Conservation (phyloP, 1,140 invertebrate genomes). For the Drosophila virilis region DNA sequence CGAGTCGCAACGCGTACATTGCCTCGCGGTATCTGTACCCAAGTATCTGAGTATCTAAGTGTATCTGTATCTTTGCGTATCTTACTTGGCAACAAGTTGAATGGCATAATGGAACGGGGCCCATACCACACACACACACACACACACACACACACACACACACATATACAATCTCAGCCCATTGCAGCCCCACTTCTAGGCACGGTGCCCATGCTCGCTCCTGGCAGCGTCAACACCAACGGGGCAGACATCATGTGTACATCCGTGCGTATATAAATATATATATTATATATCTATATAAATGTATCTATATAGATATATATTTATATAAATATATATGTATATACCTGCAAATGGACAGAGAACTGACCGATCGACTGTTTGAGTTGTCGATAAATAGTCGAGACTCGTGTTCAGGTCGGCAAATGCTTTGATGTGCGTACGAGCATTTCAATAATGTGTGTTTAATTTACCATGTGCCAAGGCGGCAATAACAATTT, state of each 20-base stretch:
- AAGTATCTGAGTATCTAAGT: slow-evolving; percentile 33
- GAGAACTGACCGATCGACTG: slow-evolving; percentile 47
- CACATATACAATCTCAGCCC: slow-evolving; percentile 1
- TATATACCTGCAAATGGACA: slow-evolving; percentile 25
- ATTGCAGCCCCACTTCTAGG: slow-evolving; percentile 24
- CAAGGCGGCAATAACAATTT: slow-evolving; percentile 28
- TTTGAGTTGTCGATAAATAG: slow-evolving; percentile 56
- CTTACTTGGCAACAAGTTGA: slow-evolving; percentile 75
- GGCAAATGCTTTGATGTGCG: slow-evolving; percentile 47
- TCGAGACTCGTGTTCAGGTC: slow-evolving; percentile 30
- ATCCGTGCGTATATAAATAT: neutral
- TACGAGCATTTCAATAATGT: slow-evolving; percentile 30
- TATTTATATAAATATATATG: slow-evolving; percentile 8
- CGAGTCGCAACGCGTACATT: slow-evolving; percentile 22
- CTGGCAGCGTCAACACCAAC: slow-evolving; percentile 32
- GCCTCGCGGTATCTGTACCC: slow-evolving; percentile 23
- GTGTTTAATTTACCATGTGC: slow-evolving; percentile 41
- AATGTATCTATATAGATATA: slow-evolving; percentile 7
- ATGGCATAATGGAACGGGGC: slow-evolving; percentile 38
- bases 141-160: neutral
- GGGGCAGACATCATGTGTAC: slow-evolving; percentile 11
- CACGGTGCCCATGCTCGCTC: slow-evolving; percentile 12
- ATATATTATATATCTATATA: slow-evolving; percentile 10
- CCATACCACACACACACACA: slow-evolving; percentile 8
- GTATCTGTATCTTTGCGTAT: slow-evolving; percentile 43